These are phyloP conservation scores for Latrodectus hesperus DNA, from an alignment of 2,888 invertebrate species.

Conservation along the genomic window DNA sequence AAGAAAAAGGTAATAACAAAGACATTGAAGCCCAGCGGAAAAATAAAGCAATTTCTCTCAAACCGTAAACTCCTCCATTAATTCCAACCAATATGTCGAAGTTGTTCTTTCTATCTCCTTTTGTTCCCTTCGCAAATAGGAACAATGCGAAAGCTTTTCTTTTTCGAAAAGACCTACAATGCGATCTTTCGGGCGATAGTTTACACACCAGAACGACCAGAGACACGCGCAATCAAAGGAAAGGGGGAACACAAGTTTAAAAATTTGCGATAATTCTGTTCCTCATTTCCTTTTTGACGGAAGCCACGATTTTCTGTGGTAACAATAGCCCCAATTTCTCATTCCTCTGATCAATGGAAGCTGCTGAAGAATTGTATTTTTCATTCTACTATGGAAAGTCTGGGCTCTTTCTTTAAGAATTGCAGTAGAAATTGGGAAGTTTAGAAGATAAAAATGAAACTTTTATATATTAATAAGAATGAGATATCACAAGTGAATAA, in stretches of 20 bases:
- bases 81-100: slow-evolving; percentile 42
- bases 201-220: no score
- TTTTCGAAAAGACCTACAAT: slow-evolving; percentile 33
- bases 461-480: no score
- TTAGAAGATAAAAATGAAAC: not conserved
- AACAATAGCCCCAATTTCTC: slow-evolving; percentile 34
- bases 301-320: slow-evolving; percentile 21
- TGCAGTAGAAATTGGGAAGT: not conserved
- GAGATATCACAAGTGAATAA: no score
- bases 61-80: slow-evolving; percentile 36
- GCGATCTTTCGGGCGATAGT: slow-evolving; percentile 29
- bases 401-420: slow-evolving; percentile 3
- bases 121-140: not conserved
- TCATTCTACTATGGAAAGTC: slow-evolving; percentile 13
- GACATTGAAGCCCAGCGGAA: not conserved
- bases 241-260: slow-evolving; percentile 17
- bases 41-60: slow-evolving; percentile 15
- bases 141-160: slow-evolving; percentile 26
- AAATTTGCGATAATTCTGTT: slow-evolving; percentile 31
- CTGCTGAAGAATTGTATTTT: slow-evolving; percentile 17
- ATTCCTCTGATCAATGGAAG: slow-evolving; percentile 25
- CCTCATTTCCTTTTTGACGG: slow-evolving; percentile 7
- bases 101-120: slow-evolving; percentile 1
- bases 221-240: not conserved
- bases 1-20: not conserved